These are phyloP conservation scores for Platalea minor DNA, from an alignment of 2,797 vertebrate species.

Conservation along the genomic window DNA sequence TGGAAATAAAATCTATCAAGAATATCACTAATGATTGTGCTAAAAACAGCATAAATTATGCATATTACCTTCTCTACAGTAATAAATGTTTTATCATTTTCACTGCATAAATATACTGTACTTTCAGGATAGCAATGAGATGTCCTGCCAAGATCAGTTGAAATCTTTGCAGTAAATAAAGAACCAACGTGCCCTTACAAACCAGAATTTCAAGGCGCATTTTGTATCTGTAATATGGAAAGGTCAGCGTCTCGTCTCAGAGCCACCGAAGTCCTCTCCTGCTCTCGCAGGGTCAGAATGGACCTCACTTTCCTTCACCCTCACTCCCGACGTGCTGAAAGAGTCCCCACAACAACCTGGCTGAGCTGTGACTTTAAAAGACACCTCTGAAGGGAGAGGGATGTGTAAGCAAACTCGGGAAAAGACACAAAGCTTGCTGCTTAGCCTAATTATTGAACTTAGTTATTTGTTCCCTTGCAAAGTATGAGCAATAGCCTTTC, in stretches of 20 bases:
- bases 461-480: conserved; percentile 10
- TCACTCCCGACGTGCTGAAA: conserved; percentile 16
- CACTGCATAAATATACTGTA: conserved; percentile 96
- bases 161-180: conserved; percentile 89
- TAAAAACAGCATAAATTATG: conserved; percentile 99
- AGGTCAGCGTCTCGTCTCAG: conserved; percentile 64
- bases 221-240: conserved; percentile 73
- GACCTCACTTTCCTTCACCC: conserved; percentile 54
- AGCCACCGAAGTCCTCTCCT: conserved; percentile 59
- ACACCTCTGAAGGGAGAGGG: conserved; percentile 15
- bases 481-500: background rate
- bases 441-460: background rate
- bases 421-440: conserved; percentile 23
- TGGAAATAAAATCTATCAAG: conserved; percentile 91
- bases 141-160: conserved; percentile 89
- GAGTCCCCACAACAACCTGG: conserved; percentile 55
- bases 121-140: conserved; percentile 87
- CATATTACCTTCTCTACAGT: conserved; percentile 98
- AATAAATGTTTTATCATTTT: conserved; percentile 99
- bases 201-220: conserved; percentile 78
- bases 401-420: background rate
- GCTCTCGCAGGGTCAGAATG: conserved; percentile 50
- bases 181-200: conserved; percentile 79
- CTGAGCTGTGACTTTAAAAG: conserved; percentile 41
- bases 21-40: conserved; percentile 99